Evolutionary conservation across 2,797 vertebrate species (phyloP).

Genomic region (Enteromius viviparus): DNA sequence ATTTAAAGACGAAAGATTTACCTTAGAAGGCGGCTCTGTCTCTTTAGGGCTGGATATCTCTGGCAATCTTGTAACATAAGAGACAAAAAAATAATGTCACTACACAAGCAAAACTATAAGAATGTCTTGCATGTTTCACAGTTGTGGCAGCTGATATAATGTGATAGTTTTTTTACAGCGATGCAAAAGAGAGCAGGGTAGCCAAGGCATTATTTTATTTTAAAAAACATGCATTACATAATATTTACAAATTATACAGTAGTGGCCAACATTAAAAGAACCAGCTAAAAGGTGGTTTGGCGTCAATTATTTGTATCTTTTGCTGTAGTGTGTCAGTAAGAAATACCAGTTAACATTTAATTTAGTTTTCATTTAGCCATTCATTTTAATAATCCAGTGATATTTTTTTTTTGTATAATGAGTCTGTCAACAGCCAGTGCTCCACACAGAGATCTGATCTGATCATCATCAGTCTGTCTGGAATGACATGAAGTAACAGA

Average conservation of each 20-base stretch:
- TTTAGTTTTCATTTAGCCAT: not conserved
- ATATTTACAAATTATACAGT: not conserved
- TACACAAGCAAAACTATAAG: not conserved
- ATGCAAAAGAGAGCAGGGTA: not conserved
- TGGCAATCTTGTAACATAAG: slow-evolving; percentile 80
- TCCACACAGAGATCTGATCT: no score
- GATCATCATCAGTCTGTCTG: no score
- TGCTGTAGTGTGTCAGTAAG: not conserved
- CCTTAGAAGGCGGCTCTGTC: slow-evolving; percentile 87
- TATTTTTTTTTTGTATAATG: no score
- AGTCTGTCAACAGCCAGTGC: no score
- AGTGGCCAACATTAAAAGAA: not conserved
- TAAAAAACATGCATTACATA: not conserved
- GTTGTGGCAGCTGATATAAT: not conserved
- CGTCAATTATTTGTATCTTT: not conserved
- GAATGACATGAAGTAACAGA: no score
- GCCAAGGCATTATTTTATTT: not conserved
- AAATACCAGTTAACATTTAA: not conserved
- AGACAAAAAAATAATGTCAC: slow-evolving; percentile 32
- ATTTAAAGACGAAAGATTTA: slow-evolving; percentile 64
- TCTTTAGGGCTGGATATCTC: slow-evolving; percentile 79
- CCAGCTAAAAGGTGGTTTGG: not conserved
- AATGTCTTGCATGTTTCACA: not conserved
- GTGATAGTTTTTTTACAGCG: not conserved
- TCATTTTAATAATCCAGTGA: not conserved